These are phyloP conservation scores for Dolichopus griseipennis DNA, from an alignment of 2,888 invertebrate genomes.

Conservation along the genomic window DNA sequence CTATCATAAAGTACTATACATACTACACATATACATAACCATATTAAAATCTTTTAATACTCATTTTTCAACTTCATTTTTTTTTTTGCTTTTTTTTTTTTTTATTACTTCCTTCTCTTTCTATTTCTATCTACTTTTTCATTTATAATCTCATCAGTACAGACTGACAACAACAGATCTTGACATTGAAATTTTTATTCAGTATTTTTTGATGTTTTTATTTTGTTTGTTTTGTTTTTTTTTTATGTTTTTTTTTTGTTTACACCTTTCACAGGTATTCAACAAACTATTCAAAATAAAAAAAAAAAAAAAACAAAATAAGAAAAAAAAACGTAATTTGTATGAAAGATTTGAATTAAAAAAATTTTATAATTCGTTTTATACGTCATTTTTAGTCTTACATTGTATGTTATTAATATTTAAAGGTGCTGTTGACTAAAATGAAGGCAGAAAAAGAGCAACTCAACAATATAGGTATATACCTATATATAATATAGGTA, in stretches of 20 bases:
- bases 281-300: neutral
- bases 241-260: neutral
- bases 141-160: neutral
- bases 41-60: too few relatives aligned
- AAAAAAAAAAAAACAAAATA: too few relatives aligned
- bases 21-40: too few relatives aligned
- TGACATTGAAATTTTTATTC: slow-evolving; percentile 2
- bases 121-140: neutral
- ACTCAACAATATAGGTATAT: too few relatives aligned
- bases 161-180: neutral
- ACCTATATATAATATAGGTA: too few relatives aligned
- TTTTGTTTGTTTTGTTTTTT: neutral
- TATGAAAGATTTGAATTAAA: neutral
- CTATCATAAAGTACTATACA: too few relatives aligned
- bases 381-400: too few relatives aligned
- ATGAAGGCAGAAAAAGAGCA: too few relatives aligned
- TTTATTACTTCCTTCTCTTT: neutral
- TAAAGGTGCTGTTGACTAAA: too few relatives aligned
- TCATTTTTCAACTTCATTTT: too few relatives aligned
- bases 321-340: neutral
- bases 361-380: neutral
- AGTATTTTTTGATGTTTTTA: neutral
- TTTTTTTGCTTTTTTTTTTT: neutral
- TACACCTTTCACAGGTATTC: slow-evolving; percentile 6
- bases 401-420: too few relatives aligned